Base-by-base conservation (phyloP, 1,140 invertebrate genomes). In the Diabrotica undecimpunctata region DNA sequence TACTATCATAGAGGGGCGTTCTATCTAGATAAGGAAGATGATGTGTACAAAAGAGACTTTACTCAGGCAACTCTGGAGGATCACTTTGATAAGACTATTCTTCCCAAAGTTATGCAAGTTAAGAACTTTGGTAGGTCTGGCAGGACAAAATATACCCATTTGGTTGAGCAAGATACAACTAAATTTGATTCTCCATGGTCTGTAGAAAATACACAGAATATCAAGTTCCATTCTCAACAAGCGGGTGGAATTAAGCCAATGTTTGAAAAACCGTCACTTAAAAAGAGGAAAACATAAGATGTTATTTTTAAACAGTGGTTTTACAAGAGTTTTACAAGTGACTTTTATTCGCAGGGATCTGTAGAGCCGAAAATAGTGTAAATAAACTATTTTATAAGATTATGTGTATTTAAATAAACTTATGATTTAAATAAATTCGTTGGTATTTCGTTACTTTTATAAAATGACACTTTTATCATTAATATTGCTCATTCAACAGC, bases 91-190 rank as follows among this genome's bases (percentile, higher is more conserved):
- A 99, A 99, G 80, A 97, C 96, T 53, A 92, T 99, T 69, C 78
- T 99, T 61, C 98, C 98, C 6, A 98, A 99, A 85, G 97, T 99
- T 66, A 99, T 99, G 97, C 97, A 99, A 85, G 97, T 99, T 0
- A 99, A 99, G 81, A 99, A 99, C 82, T 99, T 99, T 83, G 98
- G 98, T 12, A 87, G 97, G 11, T 98, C 97, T 66, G 97, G 97
- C 14, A 86, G 97, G 59, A 99, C 98, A 0, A 99, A 99, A 78
- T 99, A 99, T 79, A 99, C 97, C 5, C 98, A 99, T 83, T 84
- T 99, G 73, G 96, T 99, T 0, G 97, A 99, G 81, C 97, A 99
- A 82, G 98, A 99, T 77, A 99, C 98, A 0, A 99, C 98, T 0
- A 90, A 94, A 70, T 97, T 98, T 78, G 96, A 99, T 77, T 96